These are phyloP conservation scores for Simalia tracyae DNA, from an alignment of 2,797 vertebrate species.

Conservation along the genomic window DNA sequence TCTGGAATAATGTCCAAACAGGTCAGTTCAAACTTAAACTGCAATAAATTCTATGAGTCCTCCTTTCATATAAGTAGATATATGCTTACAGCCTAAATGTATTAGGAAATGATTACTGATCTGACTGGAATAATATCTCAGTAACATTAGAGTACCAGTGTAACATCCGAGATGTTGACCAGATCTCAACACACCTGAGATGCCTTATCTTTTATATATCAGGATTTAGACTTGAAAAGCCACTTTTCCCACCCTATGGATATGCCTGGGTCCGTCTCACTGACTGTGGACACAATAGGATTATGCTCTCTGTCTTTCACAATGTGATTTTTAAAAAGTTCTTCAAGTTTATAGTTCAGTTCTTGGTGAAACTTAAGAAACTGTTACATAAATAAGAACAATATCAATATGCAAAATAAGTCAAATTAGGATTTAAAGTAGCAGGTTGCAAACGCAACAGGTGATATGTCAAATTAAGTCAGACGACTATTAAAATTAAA, in stretches of 20 bases:
- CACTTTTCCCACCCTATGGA: not conserved
- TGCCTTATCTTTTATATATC: not conserved
- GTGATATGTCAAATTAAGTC: not conserved
- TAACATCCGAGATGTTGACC: not conserved
- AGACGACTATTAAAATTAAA: not conserved
- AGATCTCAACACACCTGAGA: not conserved
- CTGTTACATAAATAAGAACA: not conserved
- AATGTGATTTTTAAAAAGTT: not conserved
- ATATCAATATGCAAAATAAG: not conserved
- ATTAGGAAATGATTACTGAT: not conserved
- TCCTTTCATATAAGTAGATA: not conserved
- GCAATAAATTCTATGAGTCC: not conserved
- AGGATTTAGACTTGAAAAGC: not conserved
- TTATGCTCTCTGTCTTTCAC: not conserved
- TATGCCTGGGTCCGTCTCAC: not conserved
- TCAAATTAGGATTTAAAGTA: not conserved
- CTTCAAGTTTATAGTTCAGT: constrained; percentile 4
- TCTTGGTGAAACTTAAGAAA: not conserved
- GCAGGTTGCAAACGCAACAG: not conserved
- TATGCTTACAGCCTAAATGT: not conserved
- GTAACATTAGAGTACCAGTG: not conserved
- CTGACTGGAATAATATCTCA: not conserved
- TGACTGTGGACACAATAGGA: not conserved
- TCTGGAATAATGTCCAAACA: not conserved
- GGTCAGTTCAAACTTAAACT: not conserved